Evolutionary conservation across 53 echinoderm and acorn worm species (phyloP), one percentile per base, ranked within the genome.

Genomic region (Paelopatides confundens): DNA sequence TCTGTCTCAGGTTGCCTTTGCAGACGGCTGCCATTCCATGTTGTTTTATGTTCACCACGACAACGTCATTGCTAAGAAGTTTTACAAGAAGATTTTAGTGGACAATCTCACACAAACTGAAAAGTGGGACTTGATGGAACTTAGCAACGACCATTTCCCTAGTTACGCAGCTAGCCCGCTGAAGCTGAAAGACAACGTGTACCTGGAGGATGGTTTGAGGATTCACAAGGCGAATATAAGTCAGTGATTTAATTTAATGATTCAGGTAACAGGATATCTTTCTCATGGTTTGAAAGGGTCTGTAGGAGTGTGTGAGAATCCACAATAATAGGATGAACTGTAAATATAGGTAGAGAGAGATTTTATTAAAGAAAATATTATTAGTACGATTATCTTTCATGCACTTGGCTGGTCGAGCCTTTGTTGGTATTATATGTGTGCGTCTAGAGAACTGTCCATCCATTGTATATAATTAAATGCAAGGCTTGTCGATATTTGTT

Each of bases 121-220:
- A 26, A 38, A 76, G n/a, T 76, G 76, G 76, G 40, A 76, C n/a
- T 43, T 76, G 18, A 76, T 76, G 76, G 76, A 76, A 27, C 39
- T 76, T 18, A 76, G 76, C 43, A 27, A 76, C 47, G 76, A 76
- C 18, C 28, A 47, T 33, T 38, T 76, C 46, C 40, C 47, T 18
- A 76, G 76, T 28, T 47, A 40, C 27, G 76, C 76, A 30, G 28
- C 39, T 17, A 43, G 47, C 43, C 47, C 76, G 27, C 35, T 76
- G 23, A 76, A 76, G 39, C 39, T 76, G 76, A 76, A 21, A 76
- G 47, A 76, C 76, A 15, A 76, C 17, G 28, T 40, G 33, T 28
- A 40, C n/a, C 27, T 33, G 39, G 47, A 76, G n/a, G 76, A 38
- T 5, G 76, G 31, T 1, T 30, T 67, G 14, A 67, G 67, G 67